Base-by-base conservation (phyloP, 2,113 vertebrate genomes). In the Callipepla squamata region DNA sequence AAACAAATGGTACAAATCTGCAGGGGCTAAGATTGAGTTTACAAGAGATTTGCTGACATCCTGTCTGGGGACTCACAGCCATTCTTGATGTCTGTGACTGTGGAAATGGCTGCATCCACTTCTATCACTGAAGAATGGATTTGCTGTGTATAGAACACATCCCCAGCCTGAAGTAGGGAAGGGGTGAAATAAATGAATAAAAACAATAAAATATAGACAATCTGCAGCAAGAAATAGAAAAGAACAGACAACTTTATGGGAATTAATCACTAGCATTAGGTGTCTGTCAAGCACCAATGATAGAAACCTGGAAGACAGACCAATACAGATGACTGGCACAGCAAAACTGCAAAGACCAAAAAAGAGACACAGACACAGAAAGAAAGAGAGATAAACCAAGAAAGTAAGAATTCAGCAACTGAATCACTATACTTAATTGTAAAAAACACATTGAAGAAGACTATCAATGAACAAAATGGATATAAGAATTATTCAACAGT, bases 191-290 rank as follows among this genome's bases (percentile, higher is more conserved):
- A 3, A 16, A 2, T 23, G 66, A 86, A 4, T 6, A 13, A 92
- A 93, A 51, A 73, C 13, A 90, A 63, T 51, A 83, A 94, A 94
- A 75, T 30, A 87, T 1, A 94, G 32, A 70, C n/a, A 91, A 87
- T 58, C 51, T 85, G 83, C 53, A 88, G 51, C 26, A 83, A 92
- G 73, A 96, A 94, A 90, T 28, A 92, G 81, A 90, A 94, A 75
- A 94, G 82, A 92, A 86, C 51, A 80, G 57, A 83, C 93, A 96
- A 95, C 93, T 91, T 96, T 90, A 85, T 78, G 66, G 76, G 68
- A 86, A 95, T 91, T 93, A 94, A 94, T 89, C 85, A 88, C 90
- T 96, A 93, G 80, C 40, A 80, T 94, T 92, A 95, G 93, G 90
- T 95, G 93, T 93, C 90, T 95, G 85, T 42, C 85, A 96, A 96